Conservation (phyloP, 1,140 invertebrate species). For the Magallana ariakensis region DNA sequence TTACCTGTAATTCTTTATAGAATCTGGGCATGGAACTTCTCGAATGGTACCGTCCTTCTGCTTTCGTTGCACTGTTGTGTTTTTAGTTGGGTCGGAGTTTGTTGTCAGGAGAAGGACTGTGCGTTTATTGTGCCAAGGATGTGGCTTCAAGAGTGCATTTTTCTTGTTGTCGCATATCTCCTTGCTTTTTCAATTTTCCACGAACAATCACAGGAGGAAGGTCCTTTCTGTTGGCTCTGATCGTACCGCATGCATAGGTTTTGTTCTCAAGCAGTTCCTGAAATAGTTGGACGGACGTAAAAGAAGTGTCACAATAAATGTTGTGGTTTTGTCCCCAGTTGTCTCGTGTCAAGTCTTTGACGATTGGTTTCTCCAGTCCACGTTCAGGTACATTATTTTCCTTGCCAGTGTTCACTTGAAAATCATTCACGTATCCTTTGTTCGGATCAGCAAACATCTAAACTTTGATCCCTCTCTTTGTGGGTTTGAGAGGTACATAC, state of each 20-base stretch:
- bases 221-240: background rate
- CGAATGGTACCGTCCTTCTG: constrained; percentile 53
- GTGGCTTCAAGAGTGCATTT: constrained; percentile 21
- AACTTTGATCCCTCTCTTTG: too few species aligned
- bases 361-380: too few species aligned
- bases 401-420: too few species aligned
- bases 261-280: background rate
- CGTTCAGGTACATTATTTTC: too few species aligned
- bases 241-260: constrained; percentile 15
- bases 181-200: constrained; percentile 1
- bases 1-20: too few species aligned
- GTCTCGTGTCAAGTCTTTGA: too few species aligned
- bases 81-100: constrained; percentile 28
- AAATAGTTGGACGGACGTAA: too few species aligned
- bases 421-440: too few species aligned
- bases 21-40: constrained; percentile 27
- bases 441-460: too few species aligned
- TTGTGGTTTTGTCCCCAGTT: too few species aligned
- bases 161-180: background rate
- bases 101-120: constrained; percentile 37
- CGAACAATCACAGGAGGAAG: background rate
- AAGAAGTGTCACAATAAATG: too few species aligned
- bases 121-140: constrained; percentile 52
- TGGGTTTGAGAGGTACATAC: too few species aligned
- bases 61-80: constrained; percentile 33